A percentile compares a stretch with the other conserved stretches of the same genome.
phyloP scores from a whole-genome alignment of 2,888 invertebrate genomes.

The Ephialtes manifestator region DNA sequence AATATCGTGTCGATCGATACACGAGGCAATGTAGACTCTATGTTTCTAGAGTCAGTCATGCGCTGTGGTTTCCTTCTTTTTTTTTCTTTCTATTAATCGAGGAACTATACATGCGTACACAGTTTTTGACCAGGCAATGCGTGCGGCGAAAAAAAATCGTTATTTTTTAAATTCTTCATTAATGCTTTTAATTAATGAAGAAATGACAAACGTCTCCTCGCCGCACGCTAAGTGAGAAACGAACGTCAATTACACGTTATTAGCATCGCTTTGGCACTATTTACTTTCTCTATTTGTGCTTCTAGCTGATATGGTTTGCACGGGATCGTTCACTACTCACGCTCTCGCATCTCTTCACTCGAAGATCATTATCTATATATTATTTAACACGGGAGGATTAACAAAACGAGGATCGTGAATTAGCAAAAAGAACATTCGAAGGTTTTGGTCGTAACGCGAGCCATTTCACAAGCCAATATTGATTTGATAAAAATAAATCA shows the following conservation, averaged over 20 bases:
- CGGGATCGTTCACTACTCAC: slow-evolving; percentile 52
- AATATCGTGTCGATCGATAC: slow-evolving; percentile 36
- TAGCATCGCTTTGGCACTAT: slow-evolving; percentile 73
- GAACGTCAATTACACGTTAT: slow-evolving; percentile 40
- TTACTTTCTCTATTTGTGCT: slow-evolving; percentile 62
- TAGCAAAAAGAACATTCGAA: slow-evolving; percentile 32
- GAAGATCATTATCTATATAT: slow-evolving; percentile 35
- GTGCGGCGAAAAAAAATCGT: slow-evolving; percentile 1
- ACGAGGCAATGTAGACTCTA: slow-evolving; percentile 15
- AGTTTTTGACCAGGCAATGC: slow-evolving; percentile 11
- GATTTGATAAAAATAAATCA: slow-evolving; percentile 59
- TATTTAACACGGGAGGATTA: slow-evolving; percentile 39
- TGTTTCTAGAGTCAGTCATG: slow-evolving; percentile 32
- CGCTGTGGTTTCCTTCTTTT: slow-evolving; percentile 29
- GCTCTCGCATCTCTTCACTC: slow-evolving; percentile 44
- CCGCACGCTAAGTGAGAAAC: background rate
- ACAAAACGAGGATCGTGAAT: slow-evolving; percentile 12
- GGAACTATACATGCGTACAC: slow-evolving; percentile 6
- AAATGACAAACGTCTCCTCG: slow-evolving; percentile 7
- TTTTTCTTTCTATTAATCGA: background rate
- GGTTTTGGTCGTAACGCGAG: slow-evolving; percentile 28
- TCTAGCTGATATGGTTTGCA: slow-evolving; percentile 70
- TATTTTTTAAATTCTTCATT: background rate
- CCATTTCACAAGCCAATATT: slow-evolving; percentile 56
- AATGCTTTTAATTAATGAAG: background rate